Evolutionary conservation across 2,888 invertebrate genomes (phyloP), one percentile per base, ranked within the genome.

Genomic region (Antitype chi): DNA sequence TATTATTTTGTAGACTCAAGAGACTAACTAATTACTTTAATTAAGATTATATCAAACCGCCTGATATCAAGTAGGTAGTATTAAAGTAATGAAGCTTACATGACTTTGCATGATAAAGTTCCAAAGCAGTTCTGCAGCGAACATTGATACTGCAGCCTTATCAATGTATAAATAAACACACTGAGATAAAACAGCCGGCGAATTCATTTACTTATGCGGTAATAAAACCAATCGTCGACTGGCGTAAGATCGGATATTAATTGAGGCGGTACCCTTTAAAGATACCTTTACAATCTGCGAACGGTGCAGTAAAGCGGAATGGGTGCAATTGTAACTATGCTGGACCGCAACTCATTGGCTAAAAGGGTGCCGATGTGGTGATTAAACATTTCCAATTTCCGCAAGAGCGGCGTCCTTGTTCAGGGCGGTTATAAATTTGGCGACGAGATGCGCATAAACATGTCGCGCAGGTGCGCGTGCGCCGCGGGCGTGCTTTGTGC

Each of bases 311-410:
- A 85, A 90, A 82, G 74, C 73, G 76, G 70, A 85, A 75, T 78
- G 81, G 80, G 74, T 79, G 82, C 82, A 80, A 74, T 76, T 73
- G 77, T 70, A 85, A 86, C 89, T 90, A 90, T 89, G 89, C 81
- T 80, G 87, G 84, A 87, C 84, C 84, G 78, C 85, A 78, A 87
- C 90, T 88, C 88, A 60, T 82, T 85, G 87, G 77, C 81, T 81
- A 88, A 93, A 94, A 92, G 89, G 92, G 91, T 92, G 93, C 94
- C 94, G 94, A 92, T 91, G 80, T 79, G 90, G 92, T 91, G 91
- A 94, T 95, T 94, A 94, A 95, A 94, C 93, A 91, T 92, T 91
- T 94, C 89, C 93, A 94, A 95, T 95, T 93, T 94, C 94, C 93
- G 91, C 90, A 91, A 84, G 77, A 77, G 90, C 91, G 82, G 81